Conservation (phyloP, 2,113 vertebrate genomes). For the Pao palembangensis region DNA sequence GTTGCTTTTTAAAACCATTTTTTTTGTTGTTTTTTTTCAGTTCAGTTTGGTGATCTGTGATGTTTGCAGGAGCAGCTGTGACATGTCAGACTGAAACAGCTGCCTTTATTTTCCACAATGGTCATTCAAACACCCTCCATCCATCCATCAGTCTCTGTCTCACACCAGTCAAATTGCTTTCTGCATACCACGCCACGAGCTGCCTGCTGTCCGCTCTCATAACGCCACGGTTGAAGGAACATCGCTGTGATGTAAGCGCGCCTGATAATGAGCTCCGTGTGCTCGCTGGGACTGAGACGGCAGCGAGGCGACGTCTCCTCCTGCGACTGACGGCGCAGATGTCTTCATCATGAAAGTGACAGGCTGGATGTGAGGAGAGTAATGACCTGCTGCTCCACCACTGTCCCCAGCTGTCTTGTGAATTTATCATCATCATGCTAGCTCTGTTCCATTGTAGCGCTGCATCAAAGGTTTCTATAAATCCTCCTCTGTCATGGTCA, state of each 20-base stretch:
- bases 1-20: no score
- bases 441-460: conserved; percentile 13
- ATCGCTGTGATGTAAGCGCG: conserved; percentile 10
- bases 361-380: conserved; percentile 3
- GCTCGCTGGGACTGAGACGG: conserved; percentile 24
- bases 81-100: no score
- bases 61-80: no score
- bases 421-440: conserved; percentile 52
- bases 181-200: conserved; percentile 2
- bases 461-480: conserved; percentile 13
- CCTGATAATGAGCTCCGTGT: conserved; percentile 33
- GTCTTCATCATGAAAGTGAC: conserved; percentile 59
- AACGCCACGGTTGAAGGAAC: neutral
- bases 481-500: conserved; percentile 11
- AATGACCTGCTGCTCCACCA: conserved; percentile 39
- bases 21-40: no score
- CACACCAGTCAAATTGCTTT: conserved; percentile 3
- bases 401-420: conserved; percentile 41
- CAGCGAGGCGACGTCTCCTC: conserved; percentile 10
- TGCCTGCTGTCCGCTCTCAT: neutral
- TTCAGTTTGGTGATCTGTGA: no score
- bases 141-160: neutral
- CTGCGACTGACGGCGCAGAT: conserved; percentile 44
- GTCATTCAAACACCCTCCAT: neutral
- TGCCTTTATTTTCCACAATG: conserved; percentile 1